Percentiles rank a stretch among this genome's conserved stretches.
phyloP scores from a whole-genome alignment of 2,797 vertebrate genomes.

The Arctocebus calabarensis region DNA sequence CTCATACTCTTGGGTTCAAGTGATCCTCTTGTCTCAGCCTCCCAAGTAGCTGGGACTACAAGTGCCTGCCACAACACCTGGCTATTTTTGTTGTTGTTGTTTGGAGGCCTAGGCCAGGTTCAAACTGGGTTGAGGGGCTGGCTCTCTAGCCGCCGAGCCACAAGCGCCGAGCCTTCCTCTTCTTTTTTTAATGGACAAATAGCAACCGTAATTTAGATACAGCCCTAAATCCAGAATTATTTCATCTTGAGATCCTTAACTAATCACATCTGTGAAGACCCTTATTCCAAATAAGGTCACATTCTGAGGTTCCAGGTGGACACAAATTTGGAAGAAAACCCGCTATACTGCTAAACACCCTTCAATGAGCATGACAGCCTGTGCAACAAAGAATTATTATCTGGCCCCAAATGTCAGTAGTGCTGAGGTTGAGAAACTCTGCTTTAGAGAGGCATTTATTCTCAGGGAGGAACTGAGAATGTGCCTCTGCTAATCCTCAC shows the following conservation, averaged over 20 bases:
- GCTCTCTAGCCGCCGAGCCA: too few species aligned
- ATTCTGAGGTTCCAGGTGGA: not conserved
- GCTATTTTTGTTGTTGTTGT: too few species aligned
- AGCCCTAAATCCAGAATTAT: not conserved
- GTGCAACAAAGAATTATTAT: not conserved
- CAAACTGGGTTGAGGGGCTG: too few species aligned
- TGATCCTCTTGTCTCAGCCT: too few species aligned
- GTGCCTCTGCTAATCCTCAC: not conserved
- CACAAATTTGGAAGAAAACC: not conserved
- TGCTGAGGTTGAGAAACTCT: not conserved
- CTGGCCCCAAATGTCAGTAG: not conserved
- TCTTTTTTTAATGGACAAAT: not conserved
- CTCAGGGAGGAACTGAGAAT: not conserved
- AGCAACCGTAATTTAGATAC: not conserved
- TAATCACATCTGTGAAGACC: not conserved
- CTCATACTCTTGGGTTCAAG: too few species aligned
- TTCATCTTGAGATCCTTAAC: not conserved
- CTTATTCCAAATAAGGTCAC: slow-evolving; percentile 31
- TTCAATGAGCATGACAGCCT: not conserved
- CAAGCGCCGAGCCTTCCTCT: too few species aligned
- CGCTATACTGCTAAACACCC: not conserved
- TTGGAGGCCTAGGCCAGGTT: too few species aligned
- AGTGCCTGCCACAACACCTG: too few species aligned
- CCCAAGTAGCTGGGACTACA: too few species aligned
- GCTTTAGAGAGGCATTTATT: not conserved